Evolutionary conservation across 2,888 invertebrate species (phyloP), one percentile per base, ranked within the genome.

Genomic region (Ceramica pisi): DNA sequence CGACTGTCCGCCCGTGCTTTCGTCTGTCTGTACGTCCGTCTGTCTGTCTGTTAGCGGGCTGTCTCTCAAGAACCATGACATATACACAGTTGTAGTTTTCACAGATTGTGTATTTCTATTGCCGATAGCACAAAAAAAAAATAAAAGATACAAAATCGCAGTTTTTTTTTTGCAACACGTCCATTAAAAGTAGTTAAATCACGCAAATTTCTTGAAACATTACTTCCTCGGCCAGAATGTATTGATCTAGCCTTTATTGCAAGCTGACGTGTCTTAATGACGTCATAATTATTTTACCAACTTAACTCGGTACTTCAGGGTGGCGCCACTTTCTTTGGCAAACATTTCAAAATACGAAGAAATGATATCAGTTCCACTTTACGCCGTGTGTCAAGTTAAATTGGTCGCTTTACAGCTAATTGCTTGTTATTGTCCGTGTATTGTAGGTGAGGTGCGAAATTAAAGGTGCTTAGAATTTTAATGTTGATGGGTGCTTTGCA

Each of bases 221-320:
- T 59, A n/a, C 35, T 64, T 66, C 1, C 26, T 53, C 41, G 19
- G 6, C 38, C 12, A 16, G 4, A 59, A 53, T 14, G n/a, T 80
- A 80, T 80, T 71, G 77, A 80, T 80, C 62, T 67, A 67, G 60
- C 16, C 4, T 69, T 65, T 67, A 71, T 77, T 67, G 80, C 81
- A 77, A 67, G 50, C 35, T 76, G 26, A 8, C 72, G 77, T 80
- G 68, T 65, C 23, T 62, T 59, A 44, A 63, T 72, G 66, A 70
- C 72, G 69, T 65, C 80, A 72, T 67, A 3, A 51, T 41, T 44
- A n/a, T 31, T 23, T 23, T 8, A 12, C 74, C 51, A 64, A 38
- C 35, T 6, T 44, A 55, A 12, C 51, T 56, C 35, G 63, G 44
- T n/a, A 56, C 21, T 64, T 61, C 0, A 4, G 1, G 31, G 16